These are phyloP conservation scores for Drosophila lacicola DNA, from an alignment of 2,888 invertebrate genomes.

Conservation along the genomic window DNA sequence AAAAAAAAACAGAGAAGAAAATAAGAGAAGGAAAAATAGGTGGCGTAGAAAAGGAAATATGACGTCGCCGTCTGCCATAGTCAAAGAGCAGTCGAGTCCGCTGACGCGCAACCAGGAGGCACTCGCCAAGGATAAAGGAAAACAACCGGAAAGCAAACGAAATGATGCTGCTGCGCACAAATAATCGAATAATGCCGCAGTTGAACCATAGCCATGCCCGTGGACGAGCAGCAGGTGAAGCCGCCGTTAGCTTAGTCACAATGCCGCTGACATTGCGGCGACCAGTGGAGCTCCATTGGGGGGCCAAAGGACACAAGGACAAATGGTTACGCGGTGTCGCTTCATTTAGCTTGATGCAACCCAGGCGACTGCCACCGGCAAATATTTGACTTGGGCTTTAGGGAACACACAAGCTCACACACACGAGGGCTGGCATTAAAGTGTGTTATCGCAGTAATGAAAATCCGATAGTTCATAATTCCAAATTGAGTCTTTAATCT, in stretches of 20 bases:
- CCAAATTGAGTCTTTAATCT: no score
- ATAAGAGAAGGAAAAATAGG: slow-evolving; percentile 6
- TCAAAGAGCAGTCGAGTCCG: slow-evolving; percentile 58
- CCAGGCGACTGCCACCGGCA: slow-evolving; percentile 43
- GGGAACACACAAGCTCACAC: slow-evolving; percentile 30
- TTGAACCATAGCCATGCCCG: slow-evolving; percentile 21
- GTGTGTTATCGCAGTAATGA: background rate
- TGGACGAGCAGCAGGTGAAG: slow-evolving; percentile 7
- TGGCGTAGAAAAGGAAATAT: slow-evolving; percentile 62
- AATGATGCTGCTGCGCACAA: slow-evolving; percentile 76
- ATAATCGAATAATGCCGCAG: slow-evolving; percentile 70
- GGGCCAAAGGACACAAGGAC: slow-evolving; percentile 35
- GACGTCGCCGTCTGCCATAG: slow-evolving; percentile 62
- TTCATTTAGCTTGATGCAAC: slow-evolving; percentile 60
- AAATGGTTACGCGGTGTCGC: slow-evolving; percentile 66
- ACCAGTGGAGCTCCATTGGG: slow-evolving; percentile 12
- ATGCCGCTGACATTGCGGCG: slow-evolving; percentile 19
- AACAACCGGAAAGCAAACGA: slow-evolving; percentile 75
- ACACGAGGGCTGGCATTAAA: slow-evolving; percentile 21
- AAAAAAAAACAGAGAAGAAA: slow-evolving; percentile 7
- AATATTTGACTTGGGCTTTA: slow-evolving; percentile 65
- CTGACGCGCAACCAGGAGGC: slow-evolving; percentile 30
- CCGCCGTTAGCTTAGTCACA: slow-evolving; percentile 5
- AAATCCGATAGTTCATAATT: no score
- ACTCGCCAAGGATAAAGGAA: slow-evolving; percentile 50